Evolutionary conservation across 2,113 vertebrate species (phyloP), one percentile per base, ranked within the genome.

Genomic region (Mesocricetus auratus): DNA sequence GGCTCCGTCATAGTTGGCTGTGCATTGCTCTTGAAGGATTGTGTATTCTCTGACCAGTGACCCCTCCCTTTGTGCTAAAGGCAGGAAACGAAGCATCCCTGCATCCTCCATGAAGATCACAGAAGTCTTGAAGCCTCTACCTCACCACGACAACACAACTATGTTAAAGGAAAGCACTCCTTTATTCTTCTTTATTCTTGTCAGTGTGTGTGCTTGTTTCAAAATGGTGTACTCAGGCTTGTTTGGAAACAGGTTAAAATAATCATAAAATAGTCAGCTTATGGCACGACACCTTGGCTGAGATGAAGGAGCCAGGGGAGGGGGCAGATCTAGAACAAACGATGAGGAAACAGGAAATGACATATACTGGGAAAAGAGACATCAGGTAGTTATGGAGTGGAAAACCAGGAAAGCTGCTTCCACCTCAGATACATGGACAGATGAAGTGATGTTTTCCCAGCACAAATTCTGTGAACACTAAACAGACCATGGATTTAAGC

Each of bases 1-100:
- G 3, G 7, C n/a, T 71, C 68, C 7, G 3, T 60, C 1, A 1
- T 0, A 4, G 17, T 13, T 47, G 47, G 4, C n/a, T 42, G 1
- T 29, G 22, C 26, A 24, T 10, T n/a, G 11, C 58, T 19, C 24
- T 71, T 26, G 26, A 71, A 36, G 21, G 39, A n/a, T 21, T 0
- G 1, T 1, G 1, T 0, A 7, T 22, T 68, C 66, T 26, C 36
- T 11, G 11, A 33, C 19, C 19, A 69, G 7, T 17, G 1, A 3
- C 17, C 29, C 64, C 7, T 19, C 31, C 29, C 15, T 64, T 42
- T 26, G 10, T 7, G 53, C 62, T 39, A 11, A 42, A 60, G 64
- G 45, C 39, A 3, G 19, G 16, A n/a, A 31, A 39, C 16, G 6
- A 24, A 9, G 50, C 31, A 29, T 33, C 33, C 62, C 19, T 9